Evolutionary conservation across 2,888 invertebrate genomes (phyloP).

Genomic region (Aricia artaxerxes): DNA sequence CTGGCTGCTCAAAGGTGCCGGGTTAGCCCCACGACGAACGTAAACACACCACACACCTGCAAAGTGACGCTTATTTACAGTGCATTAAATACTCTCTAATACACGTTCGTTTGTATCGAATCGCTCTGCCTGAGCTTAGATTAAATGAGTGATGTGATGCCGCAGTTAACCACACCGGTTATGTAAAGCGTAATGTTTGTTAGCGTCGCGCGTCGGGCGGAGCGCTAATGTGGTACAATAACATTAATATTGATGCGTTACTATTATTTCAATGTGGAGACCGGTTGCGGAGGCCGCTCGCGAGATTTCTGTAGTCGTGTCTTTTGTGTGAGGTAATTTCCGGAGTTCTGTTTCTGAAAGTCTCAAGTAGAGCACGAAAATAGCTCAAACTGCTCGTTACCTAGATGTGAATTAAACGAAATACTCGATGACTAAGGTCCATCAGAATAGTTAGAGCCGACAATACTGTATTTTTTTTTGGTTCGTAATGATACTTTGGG

Average conservation of each 20-base stretch:
- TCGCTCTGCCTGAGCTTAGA: background rate
- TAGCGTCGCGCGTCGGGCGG: background rate
- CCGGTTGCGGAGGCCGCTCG: background rate
- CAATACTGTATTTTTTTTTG: background rate
- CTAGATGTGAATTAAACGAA: background rate
- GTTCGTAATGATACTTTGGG: background rate
- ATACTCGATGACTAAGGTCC: background rate
- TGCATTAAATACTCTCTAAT: background rate
- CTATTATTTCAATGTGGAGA: background rate
- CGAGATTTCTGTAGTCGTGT: background rate
- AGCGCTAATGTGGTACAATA: background rate
- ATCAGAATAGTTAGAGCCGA: background rate
- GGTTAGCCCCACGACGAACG: constrained; percentile 38
- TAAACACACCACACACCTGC: background rate
- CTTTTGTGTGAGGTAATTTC: background rate
- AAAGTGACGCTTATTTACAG: background rate
- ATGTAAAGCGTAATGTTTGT: background rate
- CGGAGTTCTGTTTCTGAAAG: background rate
- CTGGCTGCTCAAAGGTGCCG: constrained; percentile 79
- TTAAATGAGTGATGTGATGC: background rate
- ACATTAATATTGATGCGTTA: background rate
- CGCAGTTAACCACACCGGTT: background rate
- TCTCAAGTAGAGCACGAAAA: constrained; percentile 5
- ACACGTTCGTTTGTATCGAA: background rate
- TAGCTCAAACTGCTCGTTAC: background rate